These are phyloP conservation scores for Clarias laeviceps DNA, from an alignment of 2,797 vertebrate genomes.

Conservation along the genomic window DNA sequence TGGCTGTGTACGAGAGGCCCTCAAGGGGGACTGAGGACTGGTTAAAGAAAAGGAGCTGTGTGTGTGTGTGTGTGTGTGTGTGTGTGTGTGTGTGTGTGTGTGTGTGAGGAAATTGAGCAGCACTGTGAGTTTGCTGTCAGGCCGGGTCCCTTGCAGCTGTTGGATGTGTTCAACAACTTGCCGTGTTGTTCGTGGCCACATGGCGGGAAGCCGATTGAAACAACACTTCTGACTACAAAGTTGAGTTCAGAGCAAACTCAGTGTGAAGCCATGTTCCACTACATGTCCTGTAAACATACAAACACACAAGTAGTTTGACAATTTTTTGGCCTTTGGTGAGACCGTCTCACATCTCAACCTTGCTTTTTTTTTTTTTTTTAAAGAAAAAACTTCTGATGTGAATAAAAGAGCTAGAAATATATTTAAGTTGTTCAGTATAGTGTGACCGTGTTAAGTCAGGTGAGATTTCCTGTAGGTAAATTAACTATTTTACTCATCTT, in stretches of 20 bases:
- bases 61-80: constrained; percentile 54
- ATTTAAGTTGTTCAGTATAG: neutral
- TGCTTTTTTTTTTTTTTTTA: neutral
- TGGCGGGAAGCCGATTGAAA: constrained; percentile 41
- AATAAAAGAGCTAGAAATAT: neutral
- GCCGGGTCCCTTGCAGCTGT: constrained; percentile 86
- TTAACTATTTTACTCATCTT: constrained; percentile 54
- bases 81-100: constrained; percentile 53
- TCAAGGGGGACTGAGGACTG: constrained; percentile 68
- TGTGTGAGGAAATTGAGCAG: constrained; percentile 77
- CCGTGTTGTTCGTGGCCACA: constrained; percentile 45
- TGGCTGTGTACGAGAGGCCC: constrained; percentile 61
- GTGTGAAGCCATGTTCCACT: constrained; percentile 26
- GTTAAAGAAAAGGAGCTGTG: constrained; percentile 49
- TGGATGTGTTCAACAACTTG: constrained; percentile 72
- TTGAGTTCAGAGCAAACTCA: neutral
- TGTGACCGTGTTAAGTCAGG: neutral
- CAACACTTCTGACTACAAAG: constrained; percentile 33
- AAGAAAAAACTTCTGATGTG: neutral
- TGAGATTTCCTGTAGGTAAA: constrained; percentile 59
- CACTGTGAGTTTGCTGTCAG: constrained; percentile 76
- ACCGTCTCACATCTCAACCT: neutral
- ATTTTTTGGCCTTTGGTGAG: neutral
- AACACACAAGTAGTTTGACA: constrained; percentile 11
- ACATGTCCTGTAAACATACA: constrained; percentile 13